A percentile compares a stretch with the other conserved stretches of the same genome.
These are phyloP conservation scores for Conistra vaccinii DNA, from an alignment of 2,888 invertebrate species.

Conservation along the genomic window DNA sequence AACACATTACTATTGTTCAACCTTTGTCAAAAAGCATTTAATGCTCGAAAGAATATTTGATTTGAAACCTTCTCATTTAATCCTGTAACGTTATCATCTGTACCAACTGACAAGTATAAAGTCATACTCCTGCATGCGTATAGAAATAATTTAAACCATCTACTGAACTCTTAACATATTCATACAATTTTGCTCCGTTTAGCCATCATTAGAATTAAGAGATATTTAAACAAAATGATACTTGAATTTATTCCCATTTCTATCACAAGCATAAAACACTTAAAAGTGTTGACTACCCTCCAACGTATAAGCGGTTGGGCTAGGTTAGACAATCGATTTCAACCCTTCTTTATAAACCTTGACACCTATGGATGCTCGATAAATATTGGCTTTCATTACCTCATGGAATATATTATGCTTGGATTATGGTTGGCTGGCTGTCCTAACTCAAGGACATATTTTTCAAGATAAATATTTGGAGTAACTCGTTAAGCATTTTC, in stretches of 20 bases:
- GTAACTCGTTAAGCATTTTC: not conserved
- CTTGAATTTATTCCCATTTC: not conserved
- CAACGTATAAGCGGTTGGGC: constrained; percentile 19
- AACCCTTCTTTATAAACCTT: constrained; percentile 39
- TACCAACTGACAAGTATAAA: not conserved
- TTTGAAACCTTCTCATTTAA: not conserved
- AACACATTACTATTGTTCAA: constrained; percentile 6
- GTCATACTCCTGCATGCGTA: too few relatives aligned
- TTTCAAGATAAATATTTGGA: not conserved
- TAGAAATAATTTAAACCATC: too few relatives aligned
- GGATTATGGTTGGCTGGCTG: not conserved
- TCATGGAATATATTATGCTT: not conserved
- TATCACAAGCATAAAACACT: not conserved
- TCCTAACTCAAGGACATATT: not conserved
- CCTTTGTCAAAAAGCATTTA: constrained; percentile 9
- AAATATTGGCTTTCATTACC: constrained; percentile 22
- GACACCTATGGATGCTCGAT: constrained; percentile 15
- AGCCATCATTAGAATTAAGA: not conserved
- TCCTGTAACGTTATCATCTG: not conserved
- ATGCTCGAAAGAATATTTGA: constrained; percentile 10
- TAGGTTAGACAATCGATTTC: constrained; percentile 31
- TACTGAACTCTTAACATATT: too few relatives aligned
- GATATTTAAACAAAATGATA: not conserved
- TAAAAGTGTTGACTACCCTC: constrained; percentile 1
- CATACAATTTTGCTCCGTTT: not conserved